These are phyloP conservation scores for Sclerodermus sp. DNA, from an alignment of 2,888 invertebrate genomes.

Conservation along the genomic window DNA sequence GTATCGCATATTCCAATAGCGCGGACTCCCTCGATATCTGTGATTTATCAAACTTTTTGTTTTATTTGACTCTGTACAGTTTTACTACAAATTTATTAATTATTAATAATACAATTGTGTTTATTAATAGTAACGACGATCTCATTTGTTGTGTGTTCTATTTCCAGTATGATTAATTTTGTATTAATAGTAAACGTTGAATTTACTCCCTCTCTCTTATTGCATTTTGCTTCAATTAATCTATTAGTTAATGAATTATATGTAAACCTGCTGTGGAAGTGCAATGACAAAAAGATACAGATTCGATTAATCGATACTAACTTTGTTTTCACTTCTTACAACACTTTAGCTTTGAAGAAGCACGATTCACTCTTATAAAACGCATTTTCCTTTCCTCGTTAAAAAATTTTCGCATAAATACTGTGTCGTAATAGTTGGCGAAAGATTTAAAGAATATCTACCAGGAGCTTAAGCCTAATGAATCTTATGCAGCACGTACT, in stretches of 20 bases:
- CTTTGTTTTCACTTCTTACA: too few relatives aligned
- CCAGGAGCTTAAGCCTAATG: slow-evolving; percentile 25
- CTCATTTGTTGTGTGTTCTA: slow-evolving; percentile 27
- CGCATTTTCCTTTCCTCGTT: slow-evolving; percentile 9
- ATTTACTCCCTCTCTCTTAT: too few relatives aligned
- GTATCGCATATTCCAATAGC: too few relatives aligned
- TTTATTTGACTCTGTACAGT: slow-evolving; percentile 55
- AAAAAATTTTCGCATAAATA: slow-evolving; percentile 44
- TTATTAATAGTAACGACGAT: slow-evolving; percentile 35
- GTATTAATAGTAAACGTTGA: slow-evolving; percentile 14
- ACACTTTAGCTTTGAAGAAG: too few relatives aligned
- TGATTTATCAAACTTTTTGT: slow-evolving; percentile 45
- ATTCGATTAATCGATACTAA: too few relatives aligned
- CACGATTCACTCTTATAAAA: too few relatives aligned
- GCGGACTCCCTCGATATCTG: too few relatives aligned
- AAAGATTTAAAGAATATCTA: slow-evolving; percentile 44
- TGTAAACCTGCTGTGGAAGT: too few relatives aligned
- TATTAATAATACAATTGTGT: slow-evolving; percentile 44
- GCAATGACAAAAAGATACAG: too few relatives aligned
- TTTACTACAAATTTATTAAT: slow-evolving; percentile 47
- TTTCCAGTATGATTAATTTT: slow-evolving; percentile 12
- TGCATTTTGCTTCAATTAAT: too few relatives aligned
- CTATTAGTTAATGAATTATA: too few relatives aligned
- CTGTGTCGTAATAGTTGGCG: slow-evolving; percentile 54
- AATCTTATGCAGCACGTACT: slow-evolving; percentile 14